Conservation (phyloP, 2,797 vertebrate genomes). For the Hippoglossus hippoglossus region DNA sequence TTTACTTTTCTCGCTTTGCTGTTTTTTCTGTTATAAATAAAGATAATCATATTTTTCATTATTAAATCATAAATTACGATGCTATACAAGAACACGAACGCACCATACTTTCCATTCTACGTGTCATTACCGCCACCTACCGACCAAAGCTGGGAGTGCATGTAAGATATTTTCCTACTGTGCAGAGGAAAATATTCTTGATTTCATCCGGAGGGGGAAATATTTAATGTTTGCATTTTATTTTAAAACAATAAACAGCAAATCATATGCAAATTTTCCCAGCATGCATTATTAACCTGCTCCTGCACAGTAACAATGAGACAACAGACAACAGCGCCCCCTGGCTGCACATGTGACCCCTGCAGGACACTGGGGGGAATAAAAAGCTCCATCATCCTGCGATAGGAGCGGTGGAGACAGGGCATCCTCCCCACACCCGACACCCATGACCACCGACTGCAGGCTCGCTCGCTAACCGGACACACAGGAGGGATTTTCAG, state of each 20-base stretch:
- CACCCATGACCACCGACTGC: conserved; percentile 76
- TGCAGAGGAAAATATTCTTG: background rate
- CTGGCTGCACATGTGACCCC: conserved; percentile 7
- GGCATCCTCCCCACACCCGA: conserved; percentile 67
- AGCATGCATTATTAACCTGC: background rate
- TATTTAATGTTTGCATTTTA: background rate
- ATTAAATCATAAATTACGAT: conserved; percentile 14
- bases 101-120: background rate
- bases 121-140: conserved; percentile 41
- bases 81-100: background rate
- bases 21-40: background rate
- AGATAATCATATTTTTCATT: too few species aligned
- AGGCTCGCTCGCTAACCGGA: conserved; percentile 50
- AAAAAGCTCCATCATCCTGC: conserved; percentile 80
- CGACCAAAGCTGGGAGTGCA: background rate
- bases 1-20: too few species aligned
- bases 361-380: conserved; percentile 38
- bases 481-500: conserved; percentile 49
- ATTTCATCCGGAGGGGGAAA: fast-evolving
- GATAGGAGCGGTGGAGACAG: conserved; percentile 63
- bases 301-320: background rate
- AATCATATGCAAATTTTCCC: background rate
- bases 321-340: conserved; percentile 55
- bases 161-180: fast-evolving
- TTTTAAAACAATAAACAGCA: too few species aligned